These are phyloP conservation scores for Lampris megalopsis DNA, from an alignment of 2,113 vertebrate genomes.

Conservation along the genomic window DNA sequence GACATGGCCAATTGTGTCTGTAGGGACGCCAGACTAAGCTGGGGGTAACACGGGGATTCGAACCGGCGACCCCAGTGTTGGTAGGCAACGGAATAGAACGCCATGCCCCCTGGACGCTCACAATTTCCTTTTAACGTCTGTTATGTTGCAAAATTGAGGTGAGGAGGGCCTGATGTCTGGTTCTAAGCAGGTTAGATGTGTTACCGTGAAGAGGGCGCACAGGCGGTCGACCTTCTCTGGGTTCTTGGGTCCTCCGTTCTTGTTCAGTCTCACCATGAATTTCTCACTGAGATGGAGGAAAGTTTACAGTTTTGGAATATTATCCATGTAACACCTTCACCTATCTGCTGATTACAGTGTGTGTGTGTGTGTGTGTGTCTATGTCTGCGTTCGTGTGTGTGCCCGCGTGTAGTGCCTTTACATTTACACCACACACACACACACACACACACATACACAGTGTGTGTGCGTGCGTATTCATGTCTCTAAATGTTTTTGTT, in stretches of 20 bases:
- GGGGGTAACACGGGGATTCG: too few relatives aligned
- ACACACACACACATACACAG: background rate
- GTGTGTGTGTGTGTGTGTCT: background rate
- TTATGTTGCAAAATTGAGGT: too few relatives aligned
- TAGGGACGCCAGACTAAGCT: too few relatives aligned
- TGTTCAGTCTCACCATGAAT: conserved; percentile 97
- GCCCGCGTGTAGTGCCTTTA: background rate
- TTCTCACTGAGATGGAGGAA: conserved; percentile 88
- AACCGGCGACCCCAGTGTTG: too few relatives aligned
- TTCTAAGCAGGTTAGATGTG: background rate
- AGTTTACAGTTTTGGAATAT: conserved; percentile 38
- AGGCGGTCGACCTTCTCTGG: conserved; percentile 96
- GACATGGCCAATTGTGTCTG: too few relatives aligned
- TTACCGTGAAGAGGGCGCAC: conserved; percentile 95
- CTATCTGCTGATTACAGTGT: conserved; percentile 34
- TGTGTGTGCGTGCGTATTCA: background rate
- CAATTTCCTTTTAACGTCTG: too few relatives aligned
- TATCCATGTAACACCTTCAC: background rate
- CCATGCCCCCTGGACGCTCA: too few relatives aligned
- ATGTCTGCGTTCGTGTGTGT: background rate
- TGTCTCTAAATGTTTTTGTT: background rate
- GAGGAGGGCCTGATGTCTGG: background rate
- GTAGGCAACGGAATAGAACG: too few relatives aligned
- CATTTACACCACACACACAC: too few relatives aligned
- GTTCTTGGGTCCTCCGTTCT: conserved; percentile 96